These are phyloP conservation scores for Rhinogobius similis DNA, from an alignment of 2,113 vertebrate species.

Conservation along the genomic window DNA sequence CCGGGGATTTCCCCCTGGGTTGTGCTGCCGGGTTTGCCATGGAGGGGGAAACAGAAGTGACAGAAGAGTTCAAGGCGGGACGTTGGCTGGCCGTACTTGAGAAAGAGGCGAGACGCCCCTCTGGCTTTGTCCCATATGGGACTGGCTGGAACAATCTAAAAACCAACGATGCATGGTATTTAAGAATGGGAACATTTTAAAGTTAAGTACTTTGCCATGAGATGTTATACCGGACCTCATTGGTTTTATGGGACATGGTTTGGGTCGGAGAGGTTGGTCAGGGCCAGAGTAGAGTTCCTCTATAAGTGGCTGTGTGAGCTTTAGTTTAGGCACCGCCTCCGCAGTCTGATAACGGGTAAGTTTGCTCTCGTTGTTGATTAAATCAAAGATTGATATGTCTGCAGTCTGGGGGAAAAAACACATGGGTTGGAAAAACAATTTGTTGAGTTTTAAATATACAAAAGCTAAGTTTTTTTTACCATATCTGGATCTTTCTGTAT, in stretches of 20 bases:
- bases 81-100: constrained; percentile 71
- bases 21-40: constrained; percentile 77
- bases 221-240: constrained; percentile 79
- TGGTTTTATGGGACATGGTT: constrained; percentile 86
- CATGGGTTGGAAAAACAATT: not conserved
- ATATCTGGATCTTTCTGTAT: constrained; percentile 80
- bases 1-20: constrained; percentile 82
- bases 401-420: constrained; percentile 69
- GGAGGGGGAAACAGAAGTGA: constrained; percentile 71
- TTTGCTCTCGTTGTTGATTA: constrained; percentile 86
- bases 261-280: constrained; percentile 78
- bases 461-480: constrained; percentile 60
- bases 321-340: constrained; percentile 86
- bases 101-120: constrained; percentile 83
- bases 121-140: constrained; percentile 90
- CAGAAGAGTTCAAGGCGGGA: constrained; percentile 65
- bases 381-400: constrained; percentile 85
- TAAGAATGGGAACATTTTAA: not conserved
- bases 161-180: not conserved
- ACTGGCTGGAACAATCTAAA: constrained; percentile 89
- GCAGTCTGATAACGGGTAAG: constrained; percentile 85
- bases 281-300: constrained; percentile 88
- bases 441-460: not conserved
- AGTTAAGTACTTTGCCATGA: not conserved
- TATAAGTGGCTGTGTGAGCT: constrained; percentile 85